Evolutionary conservation across 2,888 invertebrate genomes (phyloP), one percentile per base, ranked within the genome.

Genomic region (Criorhina ranunculi): DNA sequence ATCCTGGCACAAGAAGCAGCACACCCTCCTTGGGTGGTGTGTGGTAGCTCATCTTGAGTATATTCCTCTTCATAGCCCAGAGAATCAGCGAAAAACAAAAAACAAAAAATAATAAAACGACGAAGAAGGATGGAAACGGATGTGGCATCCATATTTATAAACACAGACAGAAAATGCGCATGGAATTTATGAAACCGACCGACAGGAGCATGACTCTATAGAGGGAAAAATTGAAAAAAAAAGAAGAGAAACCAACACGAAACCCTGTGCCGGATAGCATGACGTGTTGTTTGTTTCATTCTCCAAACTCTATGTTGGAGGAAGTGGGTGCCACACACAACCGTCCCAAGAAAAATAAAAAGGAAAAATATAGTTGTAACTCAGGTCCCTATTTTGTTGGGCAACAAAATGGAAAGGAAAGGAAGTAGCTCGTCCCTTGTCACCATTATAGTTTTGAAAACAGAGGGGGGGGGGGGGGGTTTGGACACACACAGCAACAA

Each of bases 61-160:
- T 5, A 31, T 24, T 19, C 11, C 24, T 11, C 35, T 5, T n/a
- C 9, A 37, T 17, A 44, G 19, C n/a, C 15, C n/a, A 6, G n/a
- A 59, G 19, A 69, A 44, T 31, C 40, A 12, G 35, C 42, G 15
- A 60, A 49, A 51, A 72, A 19, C 33, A 33, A 6, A 62, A 24
- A 6, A 72, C 12, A 19, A 51, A 53, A 17, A 46, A 44, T 24
- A 66, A 57, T 17, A 64, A 4, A 24, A 59, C n/a, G 17, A 29
- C 17, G 57, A 59, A 59, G n/a, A 15, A 24, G 35, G 60, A 49
- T 46, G 37, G 46, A 78, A 70, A 11, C 77, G 77, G 77, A 70
- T 70, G 77, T 62, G 69, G 62, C 77, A 78, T 78, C 69, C 60
- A 78, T 78, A 70, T 78, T 77, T 69, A 76, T 76, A 76, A 67